These are phyloP conservation scores for Musca vetustissima DNA, from an alignment of 1,140 invertebrate species.

Conservation along the genomic window DNA sequence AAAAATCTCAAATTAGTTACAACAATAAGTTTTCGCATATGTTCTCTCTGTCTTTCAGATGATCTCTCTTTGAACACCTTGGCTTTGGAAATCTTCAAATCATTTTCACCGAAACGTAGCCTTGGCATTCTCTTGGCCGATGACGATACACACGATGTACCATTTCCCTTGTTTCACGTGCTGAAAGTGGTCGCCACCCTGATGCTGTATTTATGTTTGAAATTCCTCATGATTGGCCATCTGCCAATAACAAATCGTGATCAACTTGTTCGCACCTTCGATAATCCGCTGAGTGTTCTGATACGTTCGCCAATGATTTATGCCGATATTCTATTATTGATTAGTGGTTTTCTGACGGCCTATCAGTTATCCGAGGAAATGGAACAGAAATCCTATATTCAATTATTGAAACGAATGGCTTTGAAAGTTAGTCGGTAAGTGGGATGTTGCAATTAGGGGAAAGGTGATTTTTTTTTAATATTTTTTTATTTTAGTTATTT, in stretches of 20 bases:
- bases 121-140: conserved; percentile 30
- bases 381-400: conserved; percentile 58
- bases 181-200: conserved; percentile 63
- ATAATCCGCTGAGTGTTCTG: conserved; percentile 60
- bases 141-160: conserved; percentile 16
- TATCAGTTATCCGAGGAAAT: conserved; percentile 62
- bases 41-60: conserved; percentile 1
- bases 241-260: conserved; percentile 65
- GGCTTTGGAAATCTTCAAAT: conserved; percentile 20
- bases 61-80: conserved; percentile 14
- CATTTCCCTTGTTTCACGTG: conserved; percentile 60
- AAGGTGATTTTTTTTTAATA: background rate
- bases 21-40: background rate
- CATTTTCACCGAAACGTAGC: conserved; percentile 60
- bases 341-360: conserved; percentile 66
- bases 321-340: conserved; percentile 66
- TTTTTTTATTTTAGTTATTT: conserved; percentile 53
- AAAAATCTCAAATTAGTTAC: no score
- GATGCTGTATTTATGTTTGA: conserved; percentile 64
- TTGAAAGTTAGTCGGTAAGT: conserved; percentile 61
- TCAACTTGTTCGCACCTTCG: conserved; percentile 64
- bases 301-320: conserved; percentile 65
- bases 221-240: conserved; percentile 62
- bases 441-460: background rate
- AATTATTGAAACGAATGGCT: conserved; percentile 62